Conservation (phyloP, 2,113 vertebrate genomes). For the Macquaria ambigua region DNA sequence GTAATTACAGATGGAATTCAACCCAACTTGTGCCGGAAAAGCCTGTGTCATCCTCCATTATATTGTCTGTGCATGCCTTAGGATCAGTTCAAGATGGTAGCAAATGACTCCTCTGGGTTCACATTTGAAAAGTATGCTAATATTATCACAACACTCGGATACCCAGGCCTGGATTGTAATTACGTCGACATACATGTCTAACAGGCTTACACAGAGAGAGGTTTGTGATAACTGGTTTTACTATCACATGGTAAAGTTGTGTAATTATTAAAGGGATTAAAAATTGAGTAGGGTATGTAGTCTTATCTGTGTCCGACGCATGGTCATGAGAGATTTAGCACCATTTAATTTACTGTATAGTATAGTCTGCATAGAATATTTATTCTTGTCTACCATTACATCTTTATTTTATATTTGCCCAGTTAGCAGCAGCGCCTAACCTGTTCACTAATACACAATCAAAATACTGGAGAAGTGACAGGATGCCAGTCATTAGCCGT, state of each 20-base stretch:
- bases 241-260: neutral
- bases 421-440: neutral
- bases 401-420: neutral
- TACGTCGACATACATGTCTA: conserved; percentile 21
- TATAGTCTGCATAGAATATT: neutral
- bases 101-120: conserved; percentile 49
- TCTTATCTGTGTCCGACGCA: neutral
- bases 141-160: conserved; percentile 65
- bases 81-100: conserved; percentile 74
- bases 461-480: neutral
- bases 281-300: neutral
- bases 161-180: conserved; percentile 29
- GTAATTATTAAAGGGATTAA: neutral
- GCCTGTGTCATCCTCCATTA: conserved; percentile 72
- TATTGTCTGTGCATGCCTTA: conserved; percentile 61
- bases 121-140: conserved; percentile 59
- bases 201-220: neutral
- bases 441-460: neutral
- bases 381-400: neutral
- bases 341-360: neutral
- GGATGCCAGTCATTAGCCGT: neutral
- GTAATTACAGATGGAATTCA: conserved; percentile 68
- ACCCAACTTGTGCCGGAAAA: conserved; percentile 51
- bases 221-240: neutral
- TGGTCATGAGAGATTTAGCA: neutral